phyloP scores from a whole-genome alignment of 2,888 invertebrate species.

The Phania funesta region DNA sequence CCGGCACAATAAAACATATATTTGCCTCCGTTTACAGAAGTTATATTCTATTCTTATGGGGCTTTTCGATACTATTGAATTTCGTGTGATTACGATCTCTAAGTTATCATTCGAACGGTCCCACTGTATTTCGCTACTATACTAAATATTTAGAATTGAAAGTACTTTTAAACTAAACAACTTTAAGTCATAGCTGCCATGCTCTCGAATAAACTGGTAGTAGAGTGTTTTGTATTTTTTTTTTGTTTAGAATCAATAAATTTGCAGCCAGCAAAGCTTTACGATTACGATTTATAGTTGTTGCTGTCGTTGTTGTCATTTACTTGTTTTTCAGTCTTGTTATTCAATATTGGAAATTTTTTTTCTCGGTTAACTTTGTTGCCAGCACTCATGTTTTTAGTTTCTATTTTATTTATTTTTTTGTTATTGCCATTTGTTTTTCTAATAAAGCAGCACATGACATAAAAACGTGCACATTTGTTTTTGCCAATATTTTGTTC shows the following conservation, averaged over 20 bases:
- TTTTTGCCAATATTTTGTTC: constrained; percentile 31
- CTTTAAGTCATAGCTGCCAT: too few relatives aligned
- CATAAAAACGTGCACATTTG: constrained; percentile 63
- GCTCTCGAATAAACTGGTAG: too few relatives aligned
- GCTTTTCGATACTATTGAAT: too few relatives aligned
- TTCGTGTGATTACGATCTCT: too few relatives aligned
- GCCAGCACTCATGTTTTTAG: background rate
- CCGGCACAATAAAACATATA: too few relatives aligned
- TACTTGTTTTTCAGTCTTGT: background rate
- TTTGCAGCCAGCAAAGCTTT: background rate
- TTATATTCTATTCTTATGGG: too few relatives aligned
- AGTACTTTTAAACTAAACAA: too few relatives aligned
- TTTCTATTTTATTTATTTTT: background rate
- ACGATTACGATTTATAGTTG: background rate
- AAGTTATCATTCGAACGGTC: too few relatives aligned
- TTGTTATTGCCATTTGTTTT: constrained; percentile 14
- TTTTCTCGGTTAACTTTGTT: background rate
- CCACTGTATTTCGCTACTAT: too few relatives aligned
- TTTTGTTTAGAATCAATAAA: background rate
- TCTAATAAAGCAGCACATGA: constrained; percentile 56
- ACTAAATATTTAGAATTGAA: too few relatives aligned
- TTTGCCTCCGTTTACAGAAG: too few relatives aligned
- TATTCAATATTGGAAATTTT: constrained; percentile 34
- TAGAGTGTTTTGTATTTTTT: background rate
- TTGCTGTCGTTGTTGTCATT: background rate